These are phyloP conservation scores for Pseudococcus viburni DNA, from an alignment of 2,888 invertebrate genomes.

Conservation along the genomic window DNA sequence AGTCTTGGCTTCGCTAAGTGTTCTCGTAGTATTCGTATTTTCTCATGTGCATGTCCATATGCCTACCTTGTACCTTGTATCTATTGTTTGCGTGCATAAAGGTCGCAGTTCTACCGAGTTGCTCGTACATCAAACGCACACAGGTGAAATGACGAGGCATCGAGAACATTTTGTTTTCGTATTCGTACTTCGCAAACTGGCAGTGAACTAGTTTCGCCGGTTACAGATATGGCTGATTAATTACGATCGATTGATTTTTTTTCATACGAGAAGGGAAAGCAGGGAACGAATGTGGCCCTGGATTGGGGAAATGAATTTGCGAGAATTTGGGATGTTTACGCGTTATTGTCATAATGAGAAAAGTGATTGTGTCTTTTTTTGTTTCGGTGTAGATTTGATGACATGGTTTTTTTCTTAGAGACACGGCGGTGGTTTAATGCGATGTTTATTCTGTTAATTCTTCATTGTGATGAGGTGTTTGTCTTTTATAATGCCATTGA, in stretches of 20 bases:
- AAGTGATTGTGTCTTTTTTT: not conserved
- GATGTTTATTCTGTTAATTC: not conserved
- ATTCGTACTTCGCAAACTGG: conserved; percentile 25
- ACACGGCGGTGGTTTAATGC: not conserved
- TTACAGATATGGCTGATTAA: conserved; percentile 56
- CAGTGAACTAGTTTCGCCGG: conserved; percentile 56
- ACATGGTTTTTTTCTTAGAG: not conserved
- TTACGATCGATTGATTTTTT: conserved; percentile 28
- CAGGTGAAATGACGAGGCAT: conserved; percentile 4
- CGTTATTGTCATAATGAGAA: not conserved
- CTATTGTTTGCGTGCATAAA: conserved; percentile 28
- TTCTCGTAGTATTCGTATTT: not conserved
- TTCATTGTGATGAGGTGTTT: not conserved
- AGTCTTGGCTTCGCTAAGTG: not conserved
- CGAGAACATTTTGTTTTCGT: conserved; percentile 2
- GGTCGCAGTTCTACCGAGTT: conserved; percentile 13
- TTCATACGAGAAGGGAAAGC: not conserved
- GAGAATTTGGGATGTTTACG: not conserved
- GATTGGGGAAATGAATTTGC: conserved; percentile 8
- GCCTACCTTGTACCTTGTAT: conserved; percentile 24
- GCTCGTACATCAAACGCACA: not conserved
- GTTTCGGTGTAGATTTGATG: not conserved
- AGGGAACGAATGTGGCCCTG: not conserved
- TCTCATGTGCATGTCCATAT: not conserved
- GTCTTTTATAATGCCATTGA: no score